Percentiles rank a stretch among this genome's conserved stretches.
Evolutionary conservation across 2,888 invertebrate genomes (phyloP).

Genomic region (Drosophila barbarae): DNA sequence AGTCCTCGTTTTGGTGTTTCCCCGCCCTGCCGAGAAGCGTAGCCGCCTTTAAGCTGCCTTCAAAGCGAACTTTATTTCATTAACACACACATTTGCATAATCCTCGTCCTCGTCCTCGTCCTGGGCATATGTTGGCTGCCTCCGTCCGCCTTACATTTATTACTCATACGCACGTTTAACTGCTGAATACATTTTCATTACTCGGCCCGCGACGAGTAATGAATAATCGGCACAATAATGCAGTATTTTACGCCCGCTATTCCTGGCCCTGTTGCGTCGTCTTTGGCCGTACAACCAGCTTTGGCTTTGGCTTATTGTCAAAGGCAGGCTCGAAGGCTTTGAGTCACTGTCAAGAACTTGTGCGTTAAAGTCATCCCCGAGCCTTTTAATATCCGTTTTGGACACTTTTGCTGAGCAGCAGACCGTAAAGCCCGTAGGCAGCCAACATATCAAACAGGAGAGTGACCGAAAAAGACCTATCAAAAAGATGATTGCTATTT

Average conservation of each 20-base stretch:
- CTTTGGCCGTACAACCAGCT: constrained; percentile 12
- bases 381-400: constrained; percentile 29
- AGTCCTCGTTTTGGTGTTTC: constrained; percentile 24
- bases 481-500: constrained; percentile 11
- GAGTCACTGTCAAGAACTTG: constrained; percentile 4
- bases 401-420: constrained; percentile 3
- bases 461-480: background rate
- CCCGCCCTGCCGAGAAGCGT: constrained; percentile 1
- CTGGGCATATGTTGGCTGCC: constrained; percentile 24
- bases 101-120: constrained; percentile 26
- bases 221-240: constrained; percentile 66
- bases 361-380: background rate
- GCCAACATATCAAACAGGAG: background rate
- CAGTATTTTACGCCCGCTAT: constrained; percentile 31
- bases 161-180: constrained; percentile 71
- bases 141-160: constrained; percentile 56
- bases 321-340: constrained; percentile 6
- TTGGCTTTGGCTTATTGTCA: constrained; percentile 22
- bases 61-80: constrained; percentile 72
- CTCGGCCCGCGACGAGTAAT: constrained; percentile 57
- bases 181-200: constrained; percentile 70
- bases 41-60: constrained; percentile 56
- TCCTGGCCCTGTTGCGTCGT: constrained; percentile 12
- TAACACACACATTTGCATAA: constrained; percentile 71
- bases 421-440: constrained; percentile 5